phyloP scores from a whole-genome alignment of 2,113 vertebrate species.

The Melanerpes formicivorus region DNA sequence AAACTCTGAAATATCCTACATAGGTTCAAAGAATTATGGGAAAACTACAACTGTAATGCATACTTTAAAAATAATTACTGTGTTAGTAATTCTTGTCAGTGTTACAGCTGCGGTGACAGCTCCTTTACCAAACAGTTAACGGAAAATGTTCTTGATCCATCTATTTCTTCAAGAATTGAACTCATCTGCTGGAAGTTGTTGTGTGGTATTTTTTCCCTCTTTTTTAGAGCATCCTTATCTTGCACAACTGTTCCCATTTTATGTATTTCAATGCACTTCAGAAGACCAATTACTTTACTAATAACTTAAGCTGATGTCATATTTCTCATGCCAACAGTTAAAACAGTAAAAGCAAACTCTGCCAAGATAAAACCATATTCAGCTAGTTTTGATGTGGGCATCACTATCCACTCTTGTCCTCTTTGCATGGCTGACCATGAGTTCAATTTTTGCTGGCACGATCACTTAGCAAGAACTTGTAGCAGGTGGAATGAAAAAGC shows the following conservation, averaged over 20 bases:
- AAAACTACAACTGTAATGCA: background rate
- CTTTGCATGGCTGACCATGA: background rate
- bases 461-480: background rate
- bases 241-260: background rate
- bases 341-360: background rate
- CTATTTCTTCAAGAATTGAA: background rate
- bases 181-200: background rate
- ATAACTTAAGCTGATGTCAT: background rate
- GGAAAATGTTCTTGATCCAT: background rate
- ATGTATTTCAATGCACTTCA: background rate
- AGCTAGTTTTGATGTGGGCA: background rate
- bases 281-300: background rate
- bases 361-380: background rate
- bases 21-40: background rate
- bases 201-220: background rate
- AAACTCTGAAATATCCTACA: background rate
- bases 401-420: background rate
- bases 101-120: background rate
- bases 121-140: background rate
- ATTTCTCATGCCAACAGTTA: background rate
- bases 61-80: background rate
- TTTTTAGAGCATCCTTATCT: background rate
- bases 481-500: background rate
- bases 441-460: background rate
- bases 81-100: background rate